These are phyloP conservation scores for Microcebus jonahi DNA, from an alignment of 2,113 vertebrate species.

Conservation along the genomic window DNA sequence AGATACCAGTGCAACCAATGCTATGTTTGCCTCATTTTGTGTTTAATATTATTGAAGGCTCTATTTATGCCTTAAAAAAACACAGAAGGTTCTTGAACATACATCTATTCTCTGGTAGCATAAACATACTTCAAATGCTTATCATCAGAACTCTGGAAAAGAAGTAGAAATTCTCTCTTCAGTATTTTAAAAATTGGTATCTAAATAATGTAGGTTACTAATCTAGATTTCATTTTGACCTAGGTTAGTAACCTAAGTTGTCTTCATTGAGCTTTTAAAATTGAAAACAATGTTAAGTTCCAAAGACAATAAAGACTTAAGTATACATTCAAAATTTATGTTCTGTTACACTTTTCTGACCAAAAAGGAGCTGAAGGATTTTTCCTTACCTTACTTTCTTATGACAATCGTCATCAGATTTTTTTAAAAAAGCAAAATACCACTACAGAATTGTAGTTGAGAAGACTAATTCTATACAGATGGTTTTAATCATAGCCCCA, in stretches of 20 bases:
- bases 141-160: constrained; percentile 3
- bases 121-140: constrained; percentile 30
- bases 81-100: constrained; percentile 19
- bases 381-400: constrained; percentile 28
- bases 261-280: neutral
- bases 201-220: neutral
- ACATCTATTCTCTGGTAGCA: neutral
- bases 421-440: constrained; percentile 7
- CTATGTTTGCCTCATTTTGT: neutral
- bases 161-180: constrained; percentile 1
- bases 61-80: neutral
- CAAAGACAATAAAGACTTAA: constrained; percentile 38
- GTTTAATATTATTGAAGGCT: constrained; percentile 13
- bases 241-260: neutral
- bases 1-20: neutral
- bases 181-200: constrained; percentile 37
- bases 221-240: neutral
- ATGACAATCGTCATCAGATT: neutral
- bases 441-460: neutral
- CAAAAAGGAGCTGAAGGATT: neutral
- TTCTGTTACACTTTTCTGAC: constrained; percentile 24
- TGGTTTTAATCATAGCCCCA: neutral
- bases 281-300: constrained; percentile 27
- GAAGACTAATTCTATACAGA: neutral
- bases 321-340: constrained; percentile 51